Evolutionary conservation across 2,797 vertebrate genomes (phyloP).

Genomic region (Pipistrellus pipistrellus): DNA sequence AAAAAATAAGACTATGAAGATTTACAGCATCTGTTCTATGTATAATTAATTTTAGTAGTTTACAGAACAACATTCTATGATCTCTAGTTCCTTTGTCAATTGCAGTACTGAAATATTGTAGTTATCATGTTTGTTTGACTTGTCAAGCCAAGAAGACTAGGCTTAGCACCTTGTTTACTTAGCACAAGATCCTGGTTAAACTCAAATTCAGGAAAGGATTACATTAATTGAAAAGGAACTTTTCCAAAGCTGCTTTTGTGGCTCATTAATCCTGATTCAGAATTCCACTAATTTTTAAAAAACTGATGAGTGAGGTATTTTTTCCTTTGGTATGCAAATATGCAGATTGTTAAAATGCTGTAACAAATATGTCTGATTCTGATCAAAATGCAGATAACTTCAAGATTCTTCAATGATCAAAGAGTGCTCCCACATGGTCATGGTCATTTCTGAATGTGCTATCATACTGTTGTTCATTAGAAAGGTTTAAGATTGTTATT

Average conservation of each 20-base stretch:
- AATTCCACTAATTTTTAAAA: background rate
- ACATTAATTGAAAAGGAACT: conserved; percentile 25
- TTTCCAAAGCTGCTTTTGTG: conserved; percentile 29
- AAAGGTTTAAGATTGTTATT: background rate
- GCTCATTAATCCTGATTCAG: conserved; percentile 19
- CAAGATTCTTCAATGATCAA: background rate
- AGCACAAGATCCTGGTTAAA: conserved; percentile 9
- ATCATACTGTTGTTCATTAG: background rate
- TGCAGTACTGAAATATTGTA: conserved; percentile 41
- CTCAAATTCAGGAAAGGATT: background rate
- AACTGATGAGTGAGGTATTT: background rate
- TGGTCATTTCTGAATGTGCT: conserved; percentile 14
- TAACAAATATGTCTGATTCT: background rate
- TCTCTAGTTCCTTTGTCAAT: background rate
- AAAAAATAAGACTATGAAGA: conserved; percentile 52
- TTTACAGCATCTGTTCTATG: conserved; percentile 51
- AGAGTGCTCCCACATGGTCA: background rate
- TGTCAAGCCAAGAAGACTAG: background rate
- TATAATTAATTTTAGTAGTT: conserved; percentile 67
- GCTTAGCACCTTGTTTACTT: conserved; percentile 62
- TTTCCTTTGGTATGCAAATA: conserved; percentile 12
- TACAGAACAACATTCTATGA: background rate
- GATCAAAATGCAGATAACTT: background rate
- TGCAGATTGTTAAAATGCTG: conserved; percentile 29
- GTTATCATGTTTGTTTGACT: background rate